A percentile compares a stretch with the other conserved stretches of the same genome.
phyloP scores from a whole-genome alignment of 35 echinoderm and acorn worm species.

The Holothuria glaberrima region DNA sequence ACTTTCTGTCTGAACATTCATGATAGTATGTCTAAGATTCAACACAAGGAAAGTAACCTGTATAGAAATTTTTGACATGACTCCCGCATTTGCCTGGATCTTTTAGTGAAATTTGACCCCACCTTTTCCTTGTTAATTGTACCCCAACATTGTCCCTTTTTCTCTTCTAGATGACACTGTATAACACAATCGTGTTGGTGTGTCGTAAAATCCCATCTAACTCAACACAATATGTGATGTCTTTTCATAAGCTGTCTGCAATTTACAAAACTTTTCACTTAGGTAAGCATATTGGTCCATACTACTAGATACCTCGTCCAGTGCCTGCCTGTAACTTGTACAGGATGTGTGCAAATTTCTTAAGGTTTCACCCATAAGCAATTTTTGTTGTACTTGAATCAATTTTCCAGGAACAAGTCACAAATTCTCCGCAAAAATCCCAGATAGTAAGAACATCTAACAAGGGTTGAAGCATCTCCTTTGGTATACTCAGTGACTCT shows the following conservation, averaged over 20 bases:
- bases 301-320: not conserved
- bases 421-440: not conserved
- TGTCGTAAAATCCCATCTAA: no score
- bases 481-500: not conserved
- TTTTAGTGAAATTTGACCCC: no score
- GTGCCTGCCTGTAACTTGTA: not conserved
- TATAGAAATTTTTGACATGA: no score
- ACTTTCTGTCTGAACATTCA: not conserved
- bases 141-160: no score
- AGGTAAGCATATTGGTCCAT: not conserved
- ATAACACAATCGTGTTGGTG: no score
- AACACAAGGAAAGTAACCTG: no score
- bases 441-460: slow-evolving; percentile 7
- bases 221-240: slow-evolving; percentile 1
- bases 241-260: slow-evolving; percentile 6
- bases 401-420: slow-evolving; percentile 2
- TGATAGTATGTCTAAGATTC: not conserved
- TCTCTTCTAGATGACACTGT: no score
- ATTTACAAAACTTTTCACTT: not conserved
- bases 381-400: slow-evolving; percentile 3
- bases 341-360: not conserved
- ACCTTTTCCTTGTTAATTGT: no score
- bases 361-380: not conserved
- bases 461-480: not conserved
- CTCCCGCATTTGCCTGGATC: no score